Conservation (phyloP, 2,888 invertebrate species). For the Diploptera punctata region DNA sequence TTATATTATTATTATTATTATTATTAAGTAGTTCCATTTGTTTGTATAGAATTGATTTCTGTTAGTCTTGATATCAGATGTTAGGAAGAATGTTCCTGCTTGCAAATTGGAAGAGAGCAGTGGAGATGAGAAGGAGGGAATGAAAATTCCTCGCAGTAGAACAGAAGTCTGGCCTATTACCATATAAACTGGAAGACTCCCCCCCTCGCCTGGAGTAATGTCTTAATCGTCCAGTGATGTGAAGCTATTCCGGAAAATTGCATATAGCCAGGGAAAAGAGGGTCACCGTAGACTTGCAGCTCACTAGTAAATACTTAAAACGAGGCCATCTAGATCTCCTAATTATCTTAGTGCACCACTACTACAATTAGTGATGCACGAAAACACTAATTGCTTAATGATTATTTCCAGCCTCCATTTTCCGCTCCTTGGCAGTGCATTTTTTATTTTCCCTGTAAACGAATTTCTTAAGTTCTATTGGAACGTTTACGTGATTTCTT, state of each 20-base stretch:
- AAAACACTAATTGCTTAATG: neutral
- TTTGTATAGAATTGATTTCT: too few species aligned
- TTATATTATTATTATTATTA: too few species aligned
- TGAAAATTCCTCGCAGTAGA: too few species aligned
- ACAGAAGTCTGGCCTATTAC: slow-evolving; percentile 26
- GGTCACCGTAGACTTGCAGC: neutral
- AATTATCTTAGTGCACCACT: neutral
- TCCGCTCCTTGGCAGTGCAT: too few species aligned
- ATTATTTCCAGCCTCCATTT: neutral
- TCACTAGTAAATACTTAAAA: too few species aligned
- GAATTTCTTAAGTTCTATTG: too few species aligned
- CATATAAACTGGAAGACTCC: slow-evolving; percentile 17
- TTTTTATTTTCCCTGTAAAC: too few species aligned
- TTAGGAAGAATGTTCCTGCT: too few species aligned
- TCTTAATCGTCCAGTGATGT: slow-evolving; percentile 34
- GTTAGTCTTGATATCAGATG: too few species aligned
- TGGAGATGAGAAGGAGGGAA: neutral
- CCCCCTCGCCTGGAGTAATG: slow-evolving; percentile 23
- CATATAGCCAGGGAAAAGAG: slow-evolving; percentile 19
- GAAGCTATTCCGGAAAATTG: slow-evolving; percentile 36
- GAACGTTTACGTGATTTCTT: too few species aligned
- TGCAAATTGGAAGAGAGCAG: neutral
- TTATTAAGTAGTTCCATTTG: too few species aligned
- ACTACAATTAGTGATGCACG: neutral
- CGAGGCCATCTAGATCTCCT: neutral